These are phyloP conservation scores for Acanthoscelides obtectus DNA, from an alignment of 2,888 invertebrate species.

Conservation along the genomic window DNA sequence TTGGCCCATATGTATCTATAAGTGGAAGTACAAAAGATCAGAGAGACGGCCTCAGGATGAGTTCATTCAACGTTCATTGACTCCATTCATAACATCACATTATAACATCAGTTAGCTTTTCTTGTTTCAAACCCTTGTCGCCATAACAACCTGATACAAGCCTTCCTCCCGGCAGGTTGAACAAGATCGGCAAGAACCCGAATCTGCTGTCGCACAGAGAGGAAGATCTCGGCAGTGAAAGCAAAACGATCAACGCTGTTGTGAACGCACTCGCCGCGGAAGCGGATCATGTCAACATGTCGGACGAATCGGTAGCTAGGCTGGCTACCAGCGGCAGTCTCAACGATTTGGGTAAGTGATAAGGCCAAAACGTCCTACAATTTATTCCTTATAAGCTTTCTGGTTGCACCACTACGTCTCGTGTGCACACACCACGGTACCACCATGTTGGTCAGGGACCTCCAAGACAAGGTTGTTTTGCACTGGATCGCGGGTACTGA, in stretches of 20 bases:
- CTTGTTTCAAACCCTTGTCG: neutral
- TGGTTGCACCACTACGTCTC: too few species aligned
- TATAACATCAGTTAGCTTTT: too few species aligned
- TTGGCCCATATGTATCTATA: too few species aligned
- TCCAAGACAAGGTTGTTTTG: too few species aligned
- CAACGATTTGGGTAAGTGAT: neutral
- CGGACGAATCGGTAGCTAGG: conserved; percentile 62
- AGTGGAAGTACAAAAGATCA: too few species aligned
- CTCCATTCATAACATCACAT: too few species aligned
- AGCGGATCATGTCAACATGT: conserved; percentile 78
- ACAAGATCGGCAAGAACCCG: conserved; percentile 98
- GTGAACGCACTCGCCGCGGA: conserved; percentile 89
- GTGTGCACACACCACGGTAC: too few species aligned
- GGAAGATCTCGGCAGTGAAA: conserved; percentile 63
- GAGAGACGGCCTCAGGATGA: too few species aligned
- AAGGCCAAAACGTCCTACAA: neutral
- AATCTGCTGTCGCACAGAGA: conserved; percentile 82
- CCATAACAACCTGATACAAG: neutral
- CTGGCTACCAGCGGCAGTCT: conserved; percentile 4
- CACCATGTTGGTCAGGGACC: too few species aligned
- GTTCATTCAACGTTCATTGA: too few species aligned
- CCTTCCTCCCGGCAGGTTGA: conserved; percentile 51
- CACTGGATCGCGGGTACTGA: too few species aligned
- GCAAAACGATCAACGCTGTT: conserved; percentile 87
- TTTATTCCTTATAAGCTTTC: too few species aligned